A percentile compares a stretch with the other conserved stretches of the same genome.
These are phyloP conservation scores for Noctua pronuba DNA, from an alignment of 2,888 invertebrate species.

Conservation along the genomic window DNA sequence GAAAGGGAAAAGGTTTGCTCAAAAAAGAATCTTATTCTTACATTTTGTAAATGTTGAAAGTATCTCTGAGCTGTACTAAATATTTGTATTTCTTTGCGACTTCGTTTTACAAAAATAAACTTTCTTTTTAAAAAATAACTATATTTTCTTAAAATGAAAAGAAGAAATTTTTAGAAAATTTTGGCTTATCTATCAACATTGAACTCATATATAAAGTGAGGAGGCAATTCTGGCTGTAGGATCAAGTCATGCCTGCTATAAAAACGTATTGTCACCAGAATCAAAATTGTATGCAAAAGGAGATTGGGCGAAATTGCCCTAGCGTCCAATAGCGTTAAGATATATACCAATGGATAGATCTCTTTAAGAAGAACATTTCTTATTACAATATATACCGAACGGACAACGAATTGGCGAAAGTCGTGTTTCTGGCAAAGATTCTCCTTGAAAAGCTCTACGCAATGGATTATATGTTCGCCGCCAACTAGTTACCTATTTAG, in stretches of 20 bases:
- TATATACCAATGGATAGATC: too few relatives aligned
- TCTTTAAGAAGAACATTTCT: too few relatives aligned
- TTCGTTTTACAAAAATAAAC: background rate
- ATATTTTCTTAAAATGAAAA: background rate
- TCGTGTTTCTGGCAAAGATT: too few relatives aligned
- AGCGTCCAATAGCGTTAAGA: too few relatives aligned
- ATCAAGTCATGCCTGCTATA: background rate
- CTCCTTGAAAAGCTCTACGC: too few relatives aligned
- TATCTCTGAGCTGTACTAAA: slow-evolving; percentile 7
- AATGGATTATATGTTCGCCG: too few relatives aligned
- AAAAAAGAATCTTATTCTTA: slow-evolving; percentile 30
- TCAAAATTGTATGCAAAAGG: background rate
- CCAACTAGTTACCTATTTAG: too few relatives aligned
- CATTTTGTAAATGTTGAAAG: slow-evolving; percentile 35
- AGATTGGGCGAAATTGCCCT: too few relatives aligned
- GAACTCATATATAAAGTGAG: background rate
- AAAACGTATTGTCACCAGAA: background rate
- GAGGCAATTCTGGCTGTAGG: background rate
- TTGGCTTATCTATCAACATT: background rate
- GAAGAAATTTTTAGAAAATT: background rate
- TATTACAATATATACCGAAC: too few relatives aligned
- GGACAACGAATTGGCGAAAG: too few relatives aligned
- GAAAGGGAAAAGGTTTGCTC: slow-evolving; percentile 33
- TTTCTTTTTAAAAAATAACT: too few relatives aligned
- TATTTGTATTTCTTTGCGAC: slow-evolving; percentile 23